Conservation (phyloP, 2,113 vertebrate species). For the Seriola quinqueradiata region DNA sequence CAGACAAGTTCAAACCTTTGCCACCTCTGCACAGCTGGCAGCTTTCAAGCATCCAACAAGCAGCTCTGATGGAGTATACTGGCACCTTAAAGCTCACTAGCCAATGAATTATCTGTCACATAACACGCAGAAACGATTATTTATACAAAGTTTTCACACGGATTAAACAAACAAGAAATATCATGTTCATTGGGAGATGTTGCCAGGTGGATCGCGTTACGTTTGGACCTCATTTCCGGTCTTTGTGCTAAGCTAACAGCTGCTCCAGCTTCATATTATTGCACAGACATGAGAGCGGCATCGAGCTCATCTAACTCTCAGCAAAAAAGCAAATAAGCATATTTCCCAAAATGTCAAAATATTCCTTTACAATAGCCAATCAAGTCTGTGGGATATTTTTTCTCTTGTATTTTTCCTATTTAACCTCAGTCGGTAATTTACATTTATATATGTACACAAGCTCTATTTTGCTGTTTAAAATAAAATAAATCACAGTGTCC, state of each 20-base stretch:
- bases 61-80: too few species aligned
- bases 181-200: too few species aligned
- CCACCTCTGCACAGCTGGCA: too few species aligned
- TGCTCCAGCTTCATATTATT: not conserved
- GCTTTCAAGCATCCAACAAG: too few species aligned
- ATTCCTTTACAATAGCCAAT: not conserved
- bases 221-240: not conserved
- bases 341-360: not conserved
- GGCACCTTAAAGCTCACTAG: too few species aligned
- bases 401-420: not conserved
- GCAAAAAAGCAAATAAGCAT: not conserved
- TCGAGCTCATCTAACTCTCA: not conserved
- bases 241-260: not conserved
- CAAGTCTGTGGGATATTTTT: not conserved
- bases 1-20: too few species aligned
- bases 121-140: too few species aligned
- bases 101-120: too few species aligned
- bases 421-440: not conserved
- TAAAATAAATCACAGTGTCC: constrained; percentile 10
- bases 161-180: too few species aligned
- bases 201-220: not conserved
- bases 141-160: too few species aligned
- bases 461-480: not conserved
- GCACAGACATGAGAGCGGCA: not conserved
- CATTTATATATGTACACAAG: not conserved